A percentile compares a stretch with the other conserved stretches of the same genome.
Evolutionary conservation across 2,888 invertebrate species (phyloP).

Genomic region (Agrotis segetum): DNA sequence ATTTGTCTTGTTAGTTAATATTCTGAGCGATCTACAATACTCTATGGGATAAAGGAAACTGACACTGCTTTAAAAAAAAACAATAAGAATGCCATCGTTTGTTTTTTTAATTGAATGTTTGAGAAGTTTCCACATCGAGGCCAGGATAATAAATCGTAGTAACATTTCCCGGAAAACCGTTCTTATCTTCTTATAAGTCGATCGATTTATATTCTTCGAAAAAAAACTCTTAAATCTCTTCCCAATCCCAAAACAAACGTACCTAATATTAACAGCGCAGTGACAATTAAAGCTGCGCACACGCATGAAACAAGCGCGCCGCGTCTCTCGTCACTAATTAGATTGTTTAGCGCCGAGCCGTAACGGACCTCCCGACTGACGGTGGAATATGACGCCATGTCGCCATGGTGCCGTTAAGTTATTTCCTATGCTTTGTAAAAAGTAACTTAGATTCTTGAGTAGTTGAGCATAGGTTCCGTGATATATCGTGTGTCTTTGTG

Average conservation of each 20-base stretch:
- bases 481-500: too few species aligned
- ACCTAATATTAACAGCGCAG: constrained; percentile 41
- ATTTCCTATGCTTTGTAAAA: constrained; percentile 36
- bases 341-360: constrained; percentile 75
- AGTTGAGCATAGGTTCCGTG: not conserved
- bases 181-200: too few species aligned
- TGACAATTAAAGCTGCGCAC: constrained; percentile 29
- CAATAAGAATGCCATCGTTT: too few species aligned
- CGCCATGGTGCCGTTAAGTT: constrained; percentile 16
- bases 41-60: not conserved
- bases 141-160: too few species aligned
- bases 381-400: constrained; percentile 16
- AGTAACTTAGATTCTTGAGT: not conserved
- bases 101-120: not conserved
- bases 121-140: too few species aligned
- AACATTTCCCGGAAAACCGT: too few species aligned
- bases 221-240: not conserved
- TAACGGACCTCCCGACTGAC: constrained; percentile 68
- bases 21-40: not conserved
- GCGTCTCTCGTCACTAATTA: constrained; percentile 74
- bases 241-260: constrained; percentile 20
- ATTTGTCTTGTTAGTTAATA: constrained; percentile 2
- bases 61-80: not conserved
- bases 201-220: not conserved
- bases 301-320: constrained; percentile 45